A percentile compares a stretch with the other conserved stretches of the same genome.
Evolutionary conservation across 2,797 vertebrate genomes (phyloP).

Genomic region (Labroides dimidiatus): DNA sequence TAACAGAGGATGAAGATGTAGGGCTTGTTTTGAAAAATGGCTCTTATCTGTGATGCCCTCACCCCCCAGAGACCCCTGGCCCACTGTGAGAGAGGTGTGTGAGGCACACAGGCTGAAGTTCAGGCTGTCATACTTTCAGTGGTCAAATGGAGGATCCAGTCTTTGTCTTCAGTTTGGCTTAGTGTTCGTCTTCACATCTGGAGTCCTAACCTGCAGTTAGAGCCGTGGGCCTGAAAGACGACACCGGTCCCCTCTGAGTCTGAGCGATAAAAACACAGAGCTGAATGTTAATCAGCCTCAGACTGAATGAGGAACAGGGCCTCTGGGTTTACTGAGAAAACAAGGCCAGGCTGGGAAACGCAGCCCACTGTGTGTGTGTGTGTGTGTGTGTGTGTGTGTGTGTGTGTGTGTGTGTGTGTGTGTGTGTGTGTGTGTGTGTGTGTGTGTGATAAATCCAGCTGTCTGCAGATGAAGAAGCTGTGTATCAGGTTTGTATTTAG

Average conservation of each 20-base stretch:
- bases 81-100: no score
- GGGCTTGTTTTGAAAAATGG: no score
- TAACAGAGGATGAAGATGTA: no score
- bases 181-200: slow-evolving; percentile 22
- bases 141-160: not conserved
- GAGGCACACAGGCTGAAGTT: no score
- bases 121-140: no score
- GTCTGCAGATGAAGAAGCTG: not conserved
- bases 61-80: no score
- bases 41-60: no score
- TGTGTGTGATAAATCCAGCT: slow-evolving; percentile 35
- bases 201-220: not conserved
- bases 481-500: no score
- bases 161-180: not conserved
- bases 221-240: slow-evolving; percentile 17
- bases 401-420: not conserved
- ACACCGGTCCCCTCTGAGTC: slow-evolving; percentile 9
- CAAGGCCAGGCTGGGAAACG: slow-evolving; percentile 29
- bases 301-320: slow-evolving; percentile 39
- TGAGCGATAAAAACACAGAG: slow-evolving; percentile 25
- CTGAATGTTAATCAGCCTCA: slow-evolving; percentile 39
- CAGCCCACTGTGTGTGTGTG: slow-evolving; percentile 8
- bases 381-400: not conserved
- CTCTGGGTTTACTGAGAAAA: slow-evolving; percentile 70
- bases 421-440: not conserved